phyloP scores from a whole-genome alignment of 2,113 vertebrate species.

The Atrichornis clamosus region DNA sequence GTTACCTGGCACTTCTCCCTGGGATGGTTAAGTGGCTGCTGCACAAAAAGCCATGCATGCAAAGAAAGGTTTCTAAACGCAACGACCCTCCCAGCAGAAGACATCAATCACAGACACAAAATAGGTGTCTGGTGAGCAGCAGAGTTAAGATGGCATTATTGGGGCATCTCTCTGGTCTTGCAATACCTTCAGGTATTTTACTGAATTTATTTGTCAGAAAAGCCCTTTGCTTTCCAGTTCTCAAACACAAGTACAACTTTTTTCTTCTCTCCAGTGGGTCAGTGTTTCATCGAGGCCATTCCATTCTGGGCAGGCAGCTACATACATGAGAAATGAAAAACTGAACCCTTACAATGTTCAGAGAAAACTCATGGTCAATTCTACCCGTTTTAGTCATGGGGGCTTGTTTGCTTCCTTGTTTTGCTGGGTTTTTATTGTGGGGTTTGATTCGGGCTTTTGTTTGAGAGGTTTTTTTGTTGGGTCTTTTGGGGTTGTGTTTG shows the following conservation, averaged over 20 bases:
- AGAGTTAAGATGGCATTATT: not conserved
- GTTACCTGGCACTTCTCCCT: not conserved
- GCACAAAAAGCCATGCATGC: not conserved
- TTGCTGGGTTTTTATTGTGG: not conserved
- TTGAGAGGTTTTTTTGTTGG: rapidly evolving
- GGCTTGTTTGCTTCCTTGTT: not conserved
- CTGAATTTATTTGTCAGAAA: not conserved
- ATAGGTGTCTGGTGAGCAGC: not conserved
- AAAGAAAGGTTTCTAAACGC: not conserved
- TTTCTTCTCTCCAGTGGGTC: not conserved
- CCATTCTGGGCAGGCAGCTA: not conserved
- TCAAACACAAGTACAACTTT: not conserved
- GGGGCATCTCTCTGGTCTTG: not conserved
- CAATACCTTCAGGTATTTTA: not conserved
- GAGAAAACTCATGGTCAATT: not conserved
- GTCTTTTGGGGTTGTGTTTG: not conserved
- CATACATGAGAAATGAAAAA: not conserved
- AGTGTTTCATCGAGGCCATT: not conserved
- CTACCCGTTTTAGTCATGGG: not conserved
- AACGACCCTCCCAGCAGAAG: not conserved
- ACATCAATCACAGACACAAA: rapidly evolving
- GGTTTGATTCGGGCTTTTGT: not conserved
- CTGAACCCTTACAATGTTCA: not conserved
- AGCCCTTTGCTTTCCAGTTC: not conserved
- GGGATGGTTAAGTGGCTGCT: not conserved